These are phyloP conservation scores for Tribolium madens DNA, from an alignment of 1,140 invertebrate genomes.

Conservation along the genomic window DNA sequence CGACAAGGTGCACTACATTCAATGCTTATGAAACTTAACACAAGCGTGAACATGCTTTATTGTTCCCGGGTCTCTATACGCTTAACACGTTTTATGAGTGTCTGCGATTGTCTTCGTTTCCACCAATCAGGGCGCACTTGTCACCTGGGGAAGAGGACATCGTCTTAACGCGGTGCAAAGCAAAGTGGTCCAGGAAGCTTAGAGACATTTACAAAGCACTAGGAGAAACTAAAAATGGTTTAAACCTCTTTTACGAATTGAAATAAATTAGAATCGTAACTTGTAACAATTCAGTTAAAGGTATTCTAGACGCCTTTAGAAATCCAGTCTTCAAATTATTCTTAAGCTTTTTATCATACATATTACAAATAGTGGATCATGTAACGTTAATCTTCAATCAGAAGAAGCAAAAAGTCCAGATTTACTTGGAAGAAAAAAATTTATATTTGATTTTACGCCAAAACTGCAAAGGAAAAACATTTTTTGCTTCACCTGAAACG, in stretches of 20 bases:
- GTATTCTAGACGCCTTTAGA: neutral
- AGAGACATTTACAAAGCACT: neutral
- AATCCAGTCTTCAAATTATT: conserved; percentile 3
- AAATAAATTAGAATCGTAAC: too few species aligned
- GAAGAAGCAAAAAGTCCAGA: neutral
- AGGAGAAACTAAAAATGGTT: neutral
- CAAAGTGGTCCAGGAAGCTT: neutral
- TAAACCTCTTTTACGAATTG: too few species aligned
- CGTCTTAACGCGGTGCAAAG: conserved; percentile 56
- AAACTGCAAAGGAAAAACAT: too few species aligned
- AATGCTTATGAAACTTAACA: conserved; percentile 49
- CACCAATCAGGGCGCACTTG: conserved; percentile 75
- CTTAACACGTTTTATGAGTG: conserved; percentile 58
- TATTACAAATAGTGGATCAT: neutral
- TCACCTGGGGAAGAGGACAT: conserved; percentile 72
- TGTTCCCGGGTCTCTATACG: conserved; percentile 18
- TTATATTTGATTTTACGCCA: too few species aligned
- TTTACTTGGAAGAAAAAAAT: neutral
- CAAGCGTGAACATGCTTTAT: conserved; percentile 52
- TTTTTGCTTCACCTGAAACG: too few species aligned
- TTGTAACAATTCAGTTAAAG: too few species aligned
- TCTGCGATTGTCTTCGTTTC: conserved; percentile 70
- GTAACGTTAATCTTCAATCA: neutral
- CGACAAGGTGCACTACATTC: conserved; percentile 46
- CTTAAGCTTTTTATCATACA: neutral